Evolutionary conservation across 2,888 invertebrate genomes (phyloP).

Genomic region (Lepidocyrtoides sp.): DNA sequence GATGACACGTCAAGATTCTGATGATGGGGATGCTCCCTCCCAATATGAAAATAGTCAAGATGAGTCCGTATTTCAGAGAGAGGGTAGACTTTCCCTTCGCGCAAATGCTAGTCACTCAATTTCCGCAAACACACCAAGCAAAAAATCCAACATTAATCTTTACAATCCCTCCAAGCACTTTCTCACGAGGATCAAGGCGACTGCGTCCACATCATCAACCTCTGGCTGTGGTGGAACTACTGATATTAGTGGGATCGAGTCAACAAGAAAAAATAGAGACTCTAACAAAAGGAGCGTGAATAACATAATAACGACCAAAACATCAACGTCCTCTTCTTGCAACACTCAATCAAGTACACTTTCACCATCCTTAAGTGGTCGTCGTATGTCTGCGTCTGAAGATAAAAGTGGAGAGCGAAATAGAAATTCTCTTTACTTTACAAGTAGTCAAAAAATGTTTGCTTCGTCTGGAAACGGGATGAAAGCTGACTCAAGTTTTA

Average conservation of each 20-base stretch:
- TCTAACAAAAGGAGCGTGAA: slow-evolving; percentile 57
- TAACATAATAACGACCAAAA: slow-evolving; percentile 57
- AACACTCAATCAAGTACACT: slow-evolving; percentile 70
- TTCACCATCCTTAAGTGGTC: slow-evolving; percentile 63
- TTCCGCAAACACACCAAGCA: slow-evolving; percentile 36
- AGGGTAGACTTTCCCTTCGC: slow-evolving; percentile 44
- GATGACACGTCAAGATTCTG: slow-evolving; percentile 72
- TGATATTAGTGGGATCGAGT: slow-evolving; percentile 33
- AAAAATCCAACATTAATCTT: slow-evolving; percentile 58
- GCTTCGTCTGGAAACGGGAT: slow-evolving; percentile 4
- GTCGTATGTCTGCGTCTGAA: slow-evolving; percentile 61
- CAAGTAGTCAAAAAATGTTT: slow-evolving; percentile 69
- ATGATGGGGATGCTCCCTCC: slow-evolving; percentile 69
- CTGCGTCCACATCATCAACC: slow-evolving; percentile 48
- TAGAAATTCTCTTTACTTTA: slow-evolving; percentile 56
- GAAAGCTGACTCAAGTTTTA: background rate
- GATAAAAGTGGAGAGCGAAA: slow-evolving; percentile 53
- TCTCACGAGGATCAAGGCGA: slow-evolving; percentile 25
- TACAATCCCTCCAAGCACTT: slow-evolving; percentile 64
- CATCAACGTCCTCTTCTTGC: slow-evolving; percentile 66
- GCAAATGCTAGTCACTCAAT: slow-evolving; percentile 70
- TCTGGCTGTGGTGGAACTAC: background rate
- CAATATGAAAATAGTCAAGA: slow-evolving; percentile 43
- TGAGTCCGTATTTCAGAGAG: slow-evolving; percentile 59
- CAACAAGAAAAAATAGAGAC: slow-evolving; percentile 31